Evolutionary conservation across 2,113 vertebrate genomes (phyloP), one percentile per base, ranked within the genome.

Genomic region (Oreotrochilus melanogaster): DNA sequence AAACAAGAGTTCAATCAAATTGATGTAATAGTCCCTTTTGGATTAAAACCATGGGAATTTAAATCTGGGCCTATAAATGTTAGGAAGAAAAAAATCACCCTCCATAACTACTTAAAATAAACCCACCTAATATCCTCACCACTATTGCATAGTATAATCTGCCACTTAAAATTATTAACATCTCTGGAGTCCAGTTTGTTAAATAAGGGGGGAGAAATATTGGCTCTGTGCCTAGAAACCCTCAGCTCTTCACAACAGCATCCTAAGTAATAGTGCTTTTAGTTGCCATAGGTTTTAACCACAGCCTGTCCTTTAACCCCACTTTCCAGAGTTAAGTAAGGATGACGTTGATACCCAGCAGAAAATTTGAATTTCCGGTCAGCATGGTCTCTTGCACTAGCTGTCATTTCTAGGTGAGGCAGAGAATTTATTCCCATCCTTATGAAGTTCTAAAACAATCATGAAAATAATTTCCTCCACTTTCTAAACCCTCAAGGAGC

Each of bases 391-490:
- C 90, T 92, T 95, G 93, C 90, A 85, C 70, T 60, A 85, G 79
- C 93, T 96, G 96, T 97, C 97, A 96, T 92, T 84, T 93, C 86
- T 69, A 73, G 91, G 65, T 90, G 91, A 79, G 87, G 93, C 87
- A 81, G 90, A 83, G 70, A 96, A 92, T 96, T 95, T 97, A 96
- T 94, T 69, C 56, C 95, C 45, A 78, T 96, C 80, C 88, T 85
- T 93, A 67, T 95, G 91, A 97, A 97, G 95, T 94, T 89, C 80
- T 96, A 96, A 95, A 94, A 96, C 96, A 96, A 95, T 97, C 93
- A 96, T 56, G 71, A 95, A 96, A 96, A 97, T 95, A 30, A 98
- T 97, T 98, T 97, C 95, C 92, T 96, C 82, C 92, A 80, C 85
- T 96, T 96, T 92, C 78, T 54, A 96, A 96, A 94, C 83, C 97